Evolutionary conservation across 1,140 invertebrate species (phyloP), one percentile per base, ranked within the genome.

Genomic region (Notospermus geniculatus): DNA sequence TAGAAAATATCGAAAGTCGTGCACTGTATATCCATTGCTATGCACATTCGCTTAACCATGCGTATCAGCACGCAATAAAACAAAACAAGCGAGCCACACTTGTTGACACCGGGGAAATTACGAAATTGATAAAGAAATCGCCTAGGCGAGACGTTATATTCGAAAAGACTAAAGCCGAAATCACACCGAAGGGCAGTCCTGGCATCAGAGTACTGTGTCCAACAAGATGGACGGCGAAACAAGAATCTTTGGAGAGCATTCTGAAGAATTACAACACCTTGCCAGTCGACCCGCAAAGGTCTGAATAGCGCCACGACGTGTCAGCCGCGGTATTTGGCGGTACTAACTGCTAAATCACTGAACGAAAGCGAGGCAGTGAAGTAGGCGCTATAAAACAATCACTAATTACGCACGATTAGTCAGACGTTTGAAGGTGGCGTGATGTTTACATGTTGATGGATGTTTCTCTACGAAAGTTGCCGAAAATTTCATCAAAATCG

Each of bases 11-110:
- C 13, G 54, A 57, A 30, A 1, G 41, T 27, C 28, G 39, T 0
- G 60, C 54, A 1, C 22, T 62, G 15, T 46, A 62, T 17, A 57
- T 41, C 2, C 54, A 62, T 25, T 62, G 58, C 30, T 54, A 60
- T 53, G 46, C n/a, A 1, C 45, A 60, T 45, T 17, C 46, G 15
- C 39, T 60, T 11, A 54, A 53, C 22, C 50, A 54, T 28, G 46
- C 50, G 7, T 29, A 54, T 17, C 36, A 45, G 4, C 50, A 59
- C 30, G 52, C 59, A 15, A 29, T 54, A 36, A 60, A 60, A 23
- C 19, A 19, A 22, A 43, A 30, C 1, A 60, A 60, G n/a, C n/a
- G n/a, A 17, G 58, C 32, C 23, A 28, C 46, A 15, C 19, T 60
- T 22, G 58, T 39, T 2, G 54, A 45, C 0, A 50, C 29, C 5